Base-by-base conservation (phyloP, 1,140 invertebrate species). In the Zaprionus tsacasi region DNA sequence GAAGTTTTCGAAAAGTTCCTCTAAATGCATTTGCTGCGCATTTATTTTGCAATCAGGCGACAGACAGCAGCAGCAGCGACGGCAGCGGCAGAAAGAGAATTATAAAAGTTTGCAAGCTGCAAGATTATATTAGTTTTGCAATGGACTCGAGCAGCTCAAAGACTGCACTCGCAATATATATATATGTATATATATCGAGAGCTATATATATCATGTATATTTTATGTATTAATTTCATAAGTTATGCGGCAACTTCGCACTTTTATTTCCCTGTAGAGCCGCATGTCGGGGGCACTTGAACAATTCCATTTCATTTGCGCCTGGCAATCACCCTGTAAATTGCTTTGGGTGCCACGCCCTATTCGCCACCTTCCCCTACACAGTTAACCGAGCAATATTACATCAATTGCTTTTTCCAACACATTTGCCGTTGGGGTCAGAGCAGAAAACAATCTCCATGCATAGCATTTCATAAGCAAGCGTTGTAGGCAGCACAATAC, bases 11-110 rank as follows among this genome's bases (percentile, higher is more conserved):
- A 55, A 57, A 79, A 82, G 69, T 73, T 82, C 74, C 74, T 66
- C 64, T 82, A 79, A 82, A 82, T 82, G 76, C 80, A 82, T 80
- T 80, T 80, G 71, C 72, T 80, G 65, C 70, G 78, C 78, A 80
- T 79, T 82, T 82, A 82, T 82, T 82, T 82, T 79, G 66, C 79
- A 82, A 82, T 82, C 80, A 79, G 65, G 63, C 70, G 45, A 68
- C 59, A 50, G 54, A 68, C 43, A 65, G 56, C 43, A 45, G 4
- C 40, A 43, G 40, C 40, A 45, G n/a, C 38, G 12, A 12, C 38
- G n/a, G 6, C 38, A 10, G 35, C 35, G 38, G 13, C n/a, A 45
- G 40, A 45, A 45, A 45, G 80, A 79, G 72, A 82, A 82, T 82
- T 82, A 82, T 78, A 82, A 82, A 82, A 82, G 79, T 82, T 82